These are phyloP conservation scores for Exephanes ischioxanthus DNA, from an alignment of 2,888 invertebrate genomes.

Conservation along the genomic window DNA sequence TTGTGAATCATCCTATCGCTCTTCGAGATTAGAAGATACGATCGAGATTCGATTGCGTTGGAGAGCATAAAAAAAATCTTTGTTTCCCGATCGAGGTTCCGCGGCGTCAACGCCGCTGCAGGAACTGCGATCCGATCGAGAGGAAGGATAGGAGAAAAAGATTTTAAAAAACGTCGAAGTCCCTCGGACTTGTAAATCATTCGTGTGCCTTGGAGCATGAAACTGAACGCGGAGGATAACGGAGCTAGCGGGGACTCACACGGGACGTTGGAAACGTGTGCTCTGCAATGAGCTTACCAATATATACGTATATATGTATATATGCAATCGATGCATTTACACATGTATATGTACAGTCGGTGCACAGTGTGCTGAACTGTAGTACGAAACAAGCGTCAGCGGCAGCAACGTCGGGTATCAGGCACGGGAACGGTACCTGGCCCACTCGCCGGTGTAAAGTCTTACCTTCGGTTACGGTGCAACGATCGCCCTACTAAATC, in stretches of 20 bases:
- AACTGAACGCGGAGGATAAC: conserved; percentile 35
- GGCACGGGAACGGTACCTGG: conserved; percentile 64
- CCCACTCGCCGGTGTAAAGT: conserved; percentile 55
- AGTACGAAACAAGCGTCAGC: conserved; percentile 32
- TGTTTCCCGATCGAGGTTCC: conserved; percentile 12
- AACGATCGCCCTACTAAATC: conserved; percentile 66
- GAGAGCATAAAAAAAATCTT: conserved; percentile 21
- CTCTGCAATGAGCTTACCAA: conserved; percentile 7
- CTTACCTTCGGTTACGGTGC: conserved; percentile 67
- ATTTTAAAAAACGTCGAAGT: conserved; percentile 16
- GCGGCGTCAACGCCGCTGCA: conserved; percentile 4
- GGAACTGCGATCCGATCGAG: conserved; percentile 21
- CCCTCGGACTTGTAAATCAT: conserved; percentile 52
- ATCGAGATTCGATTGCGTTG: not conserved
- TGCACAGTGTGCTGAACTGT: not conserved
- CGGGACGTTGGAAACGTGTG: conserved; percentile 33
- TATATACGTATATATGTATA: not conserved
- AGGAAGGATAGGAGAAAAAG: conserved; percentile 14
- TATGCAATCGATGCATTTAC: not conserved
- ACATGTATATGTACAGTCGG: not conserved
- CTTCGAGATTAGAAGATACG: not conserved
- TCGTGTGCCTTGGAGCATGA: conserved; percentile 59
- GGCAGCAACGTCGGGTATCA: conserved; percentile 25
- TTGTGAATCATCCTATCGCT: not conserved
- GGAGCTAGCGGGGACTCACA: conserved; percentile 3